Evolutionary conservation across 2,888 invertebrate genomes (phyloP), one percentile per base, ranked within the genome.

Genomic region (Frankliniella intonsa): DNA sequence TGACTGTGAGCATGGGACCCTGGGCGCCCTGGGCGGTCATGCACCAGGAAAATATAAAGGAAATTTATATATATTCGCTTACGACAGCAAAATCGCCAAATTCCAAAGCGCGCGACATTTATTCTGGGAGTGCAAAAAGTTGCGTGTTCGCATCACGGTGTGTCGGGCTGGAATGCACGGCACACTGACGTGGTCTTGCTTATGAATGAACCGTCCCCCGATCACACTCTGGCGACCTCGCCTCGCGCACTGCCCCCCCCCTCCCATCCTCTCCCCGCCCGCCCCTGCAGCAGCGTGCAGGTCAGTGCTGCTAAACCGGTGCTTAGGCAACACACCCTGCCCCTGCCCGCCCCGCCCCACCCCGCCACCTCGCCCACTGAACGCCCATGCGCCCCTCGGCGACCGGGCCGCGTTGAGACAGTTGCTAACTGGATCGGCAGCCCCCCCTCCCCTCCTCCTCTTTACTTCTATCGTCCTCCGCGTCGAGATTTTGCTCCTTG

Each of bases 401-500:
- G 69, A 76, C 69, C 38, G 38, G 38, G 38, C 38, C 69, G 69
- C 69, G 69, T 76, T 76, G 22, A 76, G 69, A 62, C 69, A 69
- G 69, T 25, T 25, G 69, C 69, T 76, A 76, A 76, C 69, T 76
- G 69, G 69, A 76, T 76, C 69, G 55, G 55, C 55, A 55, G 55
- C 55, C 9, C 55, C 55, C 17, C 55, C 3, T 2, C 3, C 55
- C 55, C 55, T 8, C 55, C 55, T 17, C 55, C 55, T 17, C 55
- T 17, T 55, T 17, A 55, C 55, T 14, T 17, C 55, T 55, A 3
- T 5, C 5, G 38, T 38, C 5, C 38, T 38, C 38, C 38, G 38
- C 38, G 38, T 2, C 38, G 38, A 5, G 38, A n/a, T n/a, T n/a
- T n/a, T n/a, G n/a, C n/a, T n/a, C n/a, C n/a, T n/a, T n/a, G n/a